Percentiles rank a stretch among this genome's conserved stretches.
Evolutionary conservation across 1,140 invertebrate genomes (phyloP).

Genomic region (Zaprionus capensis): DNA sequence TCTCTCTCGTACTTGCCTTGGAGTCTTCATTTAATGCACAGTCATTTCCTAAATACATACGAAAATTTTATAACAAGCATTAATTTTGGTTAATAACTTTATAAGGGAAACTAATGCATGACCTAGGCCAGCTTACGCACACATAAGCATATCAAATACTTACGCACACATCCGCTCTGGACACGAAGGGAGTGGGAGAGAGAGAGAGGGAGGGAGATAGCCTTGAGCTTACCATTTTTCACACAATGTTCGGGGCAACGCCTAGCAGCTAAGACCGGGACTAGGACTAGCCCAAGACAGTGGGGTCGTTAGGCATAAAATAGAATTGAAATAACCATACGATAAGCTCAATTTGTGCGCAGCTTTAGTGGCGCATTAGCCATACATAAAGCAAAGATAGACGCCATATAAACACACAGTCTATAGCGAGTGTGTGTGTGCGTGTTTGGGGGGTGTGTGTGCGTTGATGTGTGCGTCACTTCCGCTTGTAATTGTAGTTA

Average conservation of each 20-base stretch:
- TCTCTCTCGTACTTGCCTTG: slow-evolving; percentile 7
- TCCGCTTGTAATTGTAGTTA: slow-evolving; percentile 83
- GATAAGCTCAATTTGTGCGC: slow-evolving; percentile 82
- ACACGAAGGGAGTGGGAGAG: neutral
- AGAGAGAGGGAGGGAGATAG: slow-evolving; percentile 3
- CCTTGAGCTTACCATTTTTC: slow-evolving; percentile 73
- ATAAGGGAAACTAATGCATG: slow-evolving; percentile 68
- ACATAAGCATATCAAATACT: slow-evolving; percentile 41
- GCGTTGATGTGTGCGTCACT: slow-evolving; percentile 77
- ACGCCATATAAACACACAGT: slow-evolving; percentile 46
- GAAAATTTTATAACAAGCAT: slow-evolving; percentile 77
- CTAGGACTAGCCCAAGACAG: slow-evolving; percentile 26
- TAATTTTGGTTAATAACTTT: slow-evolving; percentile 83
- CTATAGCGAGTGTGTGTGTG: slow-evolving; percentile 10
- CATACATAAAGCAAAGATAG: slow-evolving; percentile 80
- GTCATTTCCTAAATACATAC: slow-evolving; percentile 72
- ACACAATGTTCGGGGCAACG: slow-evolving; percentile 63
- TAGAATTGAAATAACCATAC: slow-evolving; percentile 83
- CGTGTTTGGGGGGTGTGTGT: slow-evolving; percentile 38
- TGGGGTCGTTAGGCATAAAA: slow-evolving; percentile 69
- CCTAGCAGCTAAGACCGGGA: slow-evolving; percentile 32
- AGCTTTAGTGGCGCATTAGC: slow-evolving; percentile 80
- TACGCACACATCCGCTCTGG: slow-evolving; percentile 30
- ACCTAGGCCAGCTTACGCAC: slow-evolving; percentile 30
- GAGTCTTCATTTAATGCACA: slow-evolving; percentile 63